A percentile compares a stretch with the other conserved stretches of the same genome.
These are phyloP conservation scores for Tragelaphus buxtoni DNA, from an alignment of 2,113 vertebrate genomes.

Conservation along the genomic window DNA sequence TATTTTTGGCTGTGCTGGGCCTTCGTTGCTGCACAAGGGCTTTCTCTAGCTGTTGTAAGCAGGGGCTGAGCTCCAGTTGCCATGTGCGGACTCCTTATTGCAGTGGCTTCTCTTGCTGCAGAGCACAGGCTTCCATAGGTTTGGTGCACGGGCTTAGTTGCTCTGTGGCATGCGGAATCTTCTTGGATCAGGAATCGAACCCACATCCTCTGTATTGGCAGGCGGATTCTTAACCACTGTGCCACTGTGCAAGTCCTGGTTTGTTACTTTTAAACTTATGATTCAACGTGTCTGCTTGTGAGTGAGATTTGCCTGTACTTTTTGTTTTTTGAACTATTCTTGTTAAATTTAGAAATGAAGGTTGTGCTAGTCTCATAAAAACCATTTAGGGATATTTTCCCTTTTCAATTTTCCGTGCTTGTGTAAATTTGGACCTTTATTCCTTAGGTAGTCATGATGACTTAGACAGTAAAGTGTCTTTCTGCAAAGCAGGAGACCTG, in stretches of 20 bases:
- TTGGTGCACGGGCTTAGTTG: fast-evolving
- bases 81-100: fast-evolving
- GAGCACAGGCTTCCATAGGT: not conserved
- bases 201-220: no score
- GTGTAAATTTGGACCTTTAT: not conserved
- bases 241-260: no score
- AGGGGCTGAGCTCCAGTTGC: not conserved
- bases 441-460: not conserved
- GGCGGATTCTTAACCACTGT: no score
- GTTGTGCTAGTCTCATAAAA: not conserved
- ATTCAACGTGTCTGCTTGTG: no score
- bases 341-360: not conserved
- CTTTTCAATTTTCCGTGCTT: not conserved
- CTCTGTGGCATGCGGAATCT: not conserved
- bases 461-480: no score
- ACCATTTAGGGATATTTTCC: not conserved
- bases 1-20: not conserved
- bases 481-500: no score
- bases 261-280: no score
- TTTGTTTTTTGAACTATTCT: not conserved
- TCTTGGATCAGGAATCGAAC: not conserved
- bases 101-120: not conserved
- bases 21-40: not conserved
- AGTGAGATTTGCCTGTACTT: no score
- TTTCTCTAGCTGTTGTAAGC: not conserved